A percentile compares a stretch with the other conserved stretches of the same genome.
phyloP scores from a whole-genome alignment of 2,797 vertebrate species.

The Hydrolagus colliei region DNA sequence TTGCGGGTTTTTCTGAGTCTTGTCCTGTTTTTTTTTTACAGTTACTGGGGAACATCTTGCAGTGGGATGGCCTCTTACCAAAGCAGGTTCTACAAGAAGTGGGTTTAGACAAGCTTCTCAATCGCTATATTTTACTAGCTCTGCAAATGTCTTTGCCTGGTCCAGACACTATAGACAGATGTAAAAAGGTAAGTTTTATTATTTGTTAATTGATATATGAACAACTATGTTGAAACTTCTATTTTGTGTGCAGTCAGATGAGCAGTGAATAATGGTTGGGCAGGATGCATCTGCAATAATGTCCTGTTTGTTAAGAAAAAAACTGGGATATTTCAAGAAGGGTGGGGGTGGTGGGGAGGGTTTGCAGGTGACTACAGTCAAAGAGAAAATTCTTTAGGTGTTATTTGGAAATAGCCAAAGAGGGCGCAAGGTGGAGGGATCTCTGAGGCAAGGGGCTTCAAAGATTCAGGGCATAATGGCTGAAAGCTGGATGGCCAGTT shows the following conservation, averaged over 20 bases:
- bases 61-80: conserved; percentile 73
- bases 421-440: too few relatives aligned
- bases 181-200: conserved; percentile 61
- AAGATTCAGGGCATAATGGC: too few relatives aligned
- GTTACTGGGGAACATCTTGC: conserved; percentile 73
- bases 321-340: neutral
- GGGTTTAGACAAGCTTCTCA: conserved; percentile 75
- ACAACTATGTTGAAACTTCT: neutral
- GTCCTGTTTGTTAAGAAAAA: neutral
- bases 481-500: too few relatives aligned
- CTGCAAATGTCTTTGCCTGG: conserved; percentile 58
- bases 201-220: neutral
- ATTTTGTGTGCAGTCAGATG: neutral
- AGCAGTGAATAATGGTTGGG: neutral
- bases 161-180: conserved; percentile 51
- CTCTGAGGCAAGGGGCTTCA: too few relatives aligned
- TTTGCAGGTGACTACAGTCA: neutral
- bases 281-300: neutral
- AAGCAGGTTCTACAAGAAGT: conserved; percentile 68
- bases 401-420: too few relatives aligned
- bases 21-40: conserved; percentile 42
- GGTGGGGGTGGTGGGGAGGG: neutral
- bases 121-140: conserved; percentile 75
- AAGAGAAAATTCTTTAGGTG: too few relatives aligned
- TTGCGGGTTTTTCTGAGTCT: neutral